Conservation (phyloP, 2,888 invertebrate genomes). For the Synanthedon myopaeformis region DNA sequence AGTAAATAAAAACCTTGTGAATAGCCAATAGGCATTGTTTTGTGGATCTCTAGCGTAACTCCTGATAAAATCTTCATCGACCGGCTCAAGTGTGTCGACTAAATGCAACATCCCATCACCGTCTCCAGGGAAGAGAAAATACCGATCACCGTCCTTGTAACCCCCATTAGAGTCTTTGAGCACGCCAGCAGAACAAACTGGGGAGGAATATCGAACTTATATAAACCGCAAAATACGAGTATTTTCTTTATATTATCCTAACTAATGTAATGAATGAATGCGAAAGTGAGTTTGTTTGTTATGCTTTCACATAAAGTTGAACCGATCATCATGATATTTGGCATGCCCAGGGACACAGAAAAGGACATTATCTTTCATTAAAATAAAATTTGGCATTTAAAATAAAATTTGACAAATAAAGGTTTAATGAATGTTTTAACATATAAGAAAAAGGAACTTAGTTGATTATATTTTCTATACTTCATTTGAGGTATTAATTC, state of each 20-base stretch:
- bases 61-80: constrained; percentile 18
- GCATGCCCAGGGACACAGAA: too few relatives aligned
- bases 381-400: too few relatives aligned
- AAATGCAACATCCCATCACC: constrained; percentile 22
- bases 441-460: too few relatives aligned
- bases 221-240: not conserved
- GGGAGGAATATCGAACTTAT: not conserved
- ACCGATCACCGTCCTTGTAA: constrained; percentile 30
- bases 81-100: constrained; percentile 25
- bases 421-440: too few relatives aligned
- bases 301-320: too few relatives aligned
- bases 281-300: too few relatives aligned
- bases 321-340: too few relatives aligned
- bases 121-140: constrained; percentile 34
- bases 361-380: too few relatives aligned
- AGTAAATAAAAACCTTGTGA: constrained; percentile 23
- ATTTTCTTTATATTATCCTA: constrained; percentile 8
- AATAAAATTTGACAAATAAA: too few relatives aligned
- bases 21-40: constrained; percentile 31
- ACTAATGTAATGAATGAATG: too few relatives aligned
- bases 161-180: constrained; percentile 22
- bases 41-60: constrained; percentile 17
- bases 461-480: too few relatives aligned
- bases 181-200: constrained; percentile 29
- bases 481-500: too few relatives aligned